Conservation (phyloP, 2,797 vertebrate genomes). For the Anableps anableps region DNA sequence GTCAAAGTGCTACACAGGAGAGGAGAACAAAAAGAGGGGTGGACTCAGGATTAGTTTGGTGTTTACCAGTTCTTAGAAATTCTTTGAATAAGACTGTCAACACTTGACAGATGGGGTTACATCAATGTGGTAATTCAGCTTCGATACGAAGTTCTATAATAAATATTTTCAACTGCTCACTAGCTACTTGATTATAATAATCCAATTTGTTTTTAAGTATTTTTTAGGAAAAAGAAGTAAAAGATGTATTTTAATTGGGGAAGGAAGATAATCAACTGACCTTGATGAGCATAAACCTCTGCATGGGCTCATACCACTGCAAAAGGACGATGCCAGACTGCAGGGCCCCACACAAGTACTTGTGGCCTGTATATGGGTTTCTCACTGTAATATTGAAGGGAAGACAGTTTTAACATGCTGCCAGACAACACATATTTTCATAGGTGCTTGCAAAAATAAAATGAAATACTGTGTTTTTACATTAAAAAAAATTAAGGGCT, state of each 20-base stretch:
- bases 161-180: not conserved
- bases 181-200: not conserved
- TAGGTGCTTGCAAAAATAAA: not conserved
- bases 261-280: conserved; percentile 69
- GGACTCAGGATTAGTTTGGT: not conserved
- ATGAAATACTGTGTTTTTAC: not conserved
- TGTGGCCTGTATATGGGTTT: conserved; percentile 96
- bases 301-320: conserved; percentile 99
- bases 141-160: not conserved
- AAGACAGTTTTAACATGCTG: not conserved
- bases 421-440: not conserved
- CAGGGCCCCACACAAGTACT: conserved; percentile 96
- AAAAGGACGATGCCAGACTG: conserved; percentile 96
- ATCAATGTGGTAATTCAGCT: not conserved
- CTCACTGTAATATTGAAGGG: conserved; percentile 81
- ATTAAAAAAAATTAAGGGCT: not conserved
- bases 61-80: not conserved
- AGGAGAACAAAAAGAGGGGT: not conserved
- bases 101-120: not conserved
- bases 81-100: not conserved
- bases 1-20: conserved; percentile 90
- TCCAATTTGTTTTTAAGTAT: not conserved
- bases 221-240: too few species aligned
- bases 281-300: conserved; percentile 99
- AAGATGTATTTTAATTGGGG: not conserved